A percentile compares a stretch with the other conserved stretches of the same genome.
phyloP scores from a whole-genome alignment of 2,113 vertebrate species.

The Eira barbara region DNA sequence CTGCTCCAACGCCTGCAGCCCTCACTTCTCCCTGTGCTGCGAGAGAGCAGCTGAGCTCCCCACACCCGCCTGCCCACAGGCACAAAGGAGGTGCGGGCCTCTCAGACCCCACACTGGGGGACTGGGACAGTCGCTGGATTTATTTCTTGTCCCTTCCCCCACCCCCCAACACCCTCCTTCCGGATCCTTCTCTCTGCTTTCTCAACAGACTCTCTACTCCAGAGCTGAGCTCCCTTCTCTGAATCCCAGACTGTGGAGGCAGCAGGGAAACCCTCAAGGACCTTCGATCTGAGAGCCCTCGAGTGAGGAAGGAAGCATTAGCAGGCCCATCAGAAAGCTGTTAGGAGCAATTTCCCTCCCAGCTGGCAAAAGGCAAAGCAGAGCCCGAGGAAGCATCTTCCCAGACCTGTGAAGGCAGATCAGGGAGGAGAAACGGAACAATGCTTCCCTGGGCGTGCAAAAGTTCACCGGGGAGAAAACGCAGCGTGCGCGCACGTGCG shows the following conservation, averaged over 20 bases:
- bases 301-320: neutral
- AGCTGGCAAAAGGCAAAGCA: neutral
- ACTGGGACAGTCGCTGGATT: neutral
- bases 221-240: neutral
- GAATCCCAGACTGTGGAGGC: neutral
- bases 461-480: slow-evolving; percentile 25
- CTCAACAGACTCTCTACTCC: neutral
- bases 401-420: neutral
- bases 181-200: neutral
- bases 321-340: neutral
- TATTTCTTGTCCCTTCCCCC: neutral
- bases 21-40: neutral
- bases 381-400: neutral
- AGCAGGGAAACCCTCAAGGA: slow-evolving; percentile 30
- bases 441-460: neutral
- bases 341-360: neutral
- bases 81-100: neutral
- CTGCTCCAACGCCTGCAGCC: neutral
- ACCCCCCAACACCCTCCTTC: neutral
- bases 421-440: neutral
- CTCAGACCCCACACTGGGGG: neutral
- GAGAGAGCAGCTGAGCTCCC: neutral
- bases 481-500: neutral
- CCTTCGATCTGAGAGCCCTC: neutral
- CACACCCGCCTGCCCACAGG: neutral